A percentile compares a stretch with the other conserved stretches of the same genome.
Evolutionary conservation across 2,888 invertebrate genomes (phyloP).

Genomic region (Micoletzkya japonica): DNA sequence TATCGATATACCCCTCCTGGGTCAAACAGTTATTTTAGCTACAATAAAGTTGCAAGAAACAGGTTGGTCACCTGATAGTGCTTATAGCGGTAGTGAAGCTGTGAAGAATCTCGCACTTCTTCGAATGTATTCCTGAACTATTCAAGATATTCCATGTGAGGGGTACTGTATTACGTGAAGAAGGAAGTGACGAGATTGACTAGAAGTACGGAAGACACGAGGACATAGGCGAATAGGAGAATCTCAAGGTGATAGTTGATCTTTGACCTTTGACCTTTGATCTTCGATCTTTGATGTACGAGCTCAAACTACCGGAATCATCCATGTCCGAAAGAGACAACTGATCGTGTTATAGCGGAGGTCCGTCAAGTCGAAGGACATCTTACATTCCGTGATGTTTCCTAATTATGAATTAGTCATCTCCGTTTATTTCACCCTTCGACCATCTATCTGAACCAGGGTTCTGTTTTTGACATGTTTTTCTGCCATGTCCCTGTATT

Average conservation of each 20-base stretch:
- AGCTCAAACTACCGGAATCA: slow-evolving; percentile 4
- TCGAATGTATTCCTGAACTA: slow-evolving; percentile 46
- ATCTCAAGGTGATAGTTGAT: slow-evolving; percentile 33
- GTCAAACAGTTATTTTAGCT: too few species aligned
- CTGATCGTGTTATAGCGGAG: slow-evolving; percentile 39
- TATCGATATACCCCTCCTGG: too few species aligned
- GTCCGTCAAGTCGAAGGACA: slow-evolving; percentile 34
- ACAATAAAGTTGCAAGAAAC: too few species aligned
- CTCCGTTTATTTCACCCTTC: background rate
- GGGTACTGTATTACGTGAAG: slow-evolving; percentile 34
- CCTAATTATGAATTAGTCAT: slow-evolving; percentile 25
- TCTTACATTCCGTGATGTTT: slow-evolving; percentile 34
- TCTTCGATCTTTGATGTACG: background rate
- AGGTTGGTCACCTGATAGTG: slow-evolving; percentile 37
- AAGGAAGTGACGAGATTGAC: slow-evolving; percentile 47
- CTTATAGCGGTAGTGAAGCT: slow-evolving; percentile 44
- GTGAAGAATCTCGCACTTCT: slow-evolving; percentile 40
- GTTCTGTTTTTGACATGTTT: too few species aligned
- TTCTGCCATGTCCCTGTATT: too few species aligned
- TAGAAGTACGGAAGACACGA: slow-evolving; percentile 43
- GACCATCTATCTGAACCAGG: too few species aligned
- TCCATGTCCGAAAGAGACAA: slow-evolving; percentile 36
- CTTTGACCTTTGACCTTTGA: background rate
- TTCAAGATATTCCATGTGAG: background rate
- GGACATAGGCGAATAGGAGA: slow-evolving; percentile 43